These are phyloP conservation scores for Porites lutea DNA, from an alignment of 64 coral and sea anemone species.

Conservation along the genomic window DNA sequence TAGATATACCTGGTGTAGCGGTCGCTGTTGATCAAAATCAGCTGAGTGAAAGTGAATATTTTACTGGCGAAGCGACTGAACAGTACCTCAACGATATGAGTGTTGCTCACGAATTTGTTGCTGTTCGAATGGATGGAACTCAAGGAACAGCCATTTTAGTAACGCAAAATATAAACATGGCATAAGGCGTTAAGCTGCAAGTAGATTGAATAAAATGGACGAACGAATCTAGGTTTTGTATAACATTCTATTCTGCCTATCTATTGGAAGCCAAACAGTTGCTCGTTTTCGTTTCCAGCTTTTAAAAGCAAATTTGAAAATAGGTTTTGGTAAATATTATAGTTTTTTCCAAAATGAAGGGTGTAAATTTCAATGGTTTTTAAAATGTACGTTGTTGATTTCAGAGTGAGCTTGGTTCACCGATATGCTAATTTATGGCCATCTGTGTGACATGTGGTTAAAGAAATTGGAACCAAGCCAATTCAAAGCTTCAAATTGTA, in stretches of 20 bases:
- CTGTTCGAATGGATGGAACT: constrained; percentile 32
- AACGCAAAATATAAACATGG: constrained; percentile 37
- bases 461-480: not conserved
- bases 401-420: not conserved
- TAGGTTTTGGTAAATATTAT: not conserved
- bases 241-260: not conserved
- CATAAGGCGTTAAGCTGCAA: not conserved
- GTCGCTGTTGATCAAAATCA: constrained; percentile 55
- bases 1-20: constrained; percentile 73
- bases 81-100: constrained; percentile 29
- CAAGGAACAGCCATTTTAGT: constrained; percentile 50
- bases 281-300: not conserved
- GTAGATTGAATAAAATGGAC: not conserved
- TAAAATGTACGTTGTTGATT: not conserved
- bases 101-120: constrained; percentile 31
- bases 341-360: not conserved
- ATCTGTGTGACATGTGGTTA: not conserved
- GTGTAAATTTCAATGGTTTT: not conserved
- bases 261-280: not conserved
- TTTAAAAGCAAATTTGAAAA: not conserved
- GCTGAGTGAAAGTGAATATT: constrained; percentile 47
- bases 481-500: not conserved
- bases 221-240: not conserved
- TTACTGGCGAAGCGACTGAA: constrained; percentile 31
- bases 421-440: not conserved